phyloP scores from a whole-genome alignment of 1,140 invertebrate species.

The Gonatopus flavifemur region DNA sequence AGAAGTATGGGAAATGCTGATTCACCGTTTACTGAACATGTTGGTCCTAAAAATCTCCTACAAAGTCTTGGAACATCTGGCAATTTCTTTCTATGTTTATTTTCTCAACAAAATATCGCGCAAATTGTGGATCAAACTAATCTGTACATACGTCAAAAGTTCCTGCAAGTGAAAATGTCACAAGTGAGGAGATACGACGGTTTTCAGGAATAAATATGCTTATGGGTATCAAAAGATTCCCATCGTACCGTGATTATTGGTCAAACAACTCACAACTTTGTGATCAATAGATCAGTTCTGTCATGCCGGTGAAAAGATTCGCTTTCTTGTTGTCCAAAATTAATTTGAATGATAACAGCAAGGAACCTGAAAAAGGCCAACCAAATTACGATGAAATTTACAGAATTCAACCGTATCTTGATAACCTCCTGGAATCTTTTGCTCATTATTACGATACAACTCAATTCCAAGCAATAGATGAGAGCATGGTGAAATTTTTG shows the following conservation, averaged over 20 bases:
- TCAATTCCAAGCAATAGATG: too few relatives aligned
- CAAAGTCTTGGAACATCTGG: constrained; percentile 3
- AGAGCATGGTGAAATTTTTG: constrained; percentile 9
- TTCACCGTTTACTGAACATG: constrained; percentile 2
- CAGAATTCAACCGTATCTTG: constrained; percentile 40
- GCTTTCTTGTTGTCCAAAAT: constrained; percentile 44
- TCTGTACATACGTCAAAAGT: constrained; percentile 9
- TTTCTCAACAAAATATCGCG: constrained; percentile 8
- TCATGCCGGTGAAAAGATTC: constrained; percentile 50
- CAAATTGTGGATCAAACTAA: constrained; percentile 10
- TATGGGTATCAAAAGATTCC: constrained; percentile 30
- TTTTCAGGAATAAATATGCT: constrained; percentile 26
- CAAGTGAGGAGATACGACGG: too few relatives aligned
- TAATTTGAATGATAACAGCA: constrained; percentile 39
- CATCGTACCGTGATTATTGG: too few relatives aligned
- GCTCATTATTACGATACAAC: not conserved
- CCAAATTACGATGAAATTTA: constrained; percentile 46
- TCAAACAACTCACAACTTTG: constrained; percentile 17
- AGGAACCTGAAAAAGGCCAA: constrained; percentile 31
- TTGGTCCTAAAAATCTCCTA: too few relatives aligned
- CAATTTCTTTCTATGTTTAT: constrained; percentile 13
- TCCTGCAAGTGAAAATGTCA: too few relatives aligned
- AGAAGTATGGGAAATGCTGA: too few relatives aligned
- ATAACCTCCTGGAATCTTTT: constrained; percentile 20
- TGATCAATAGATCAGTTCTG: too few relatives aligned